phyloP scores from a whole-genome alignment of 2,797 vertebrate genomes.

The Sebastes wilsoni region DNA sequence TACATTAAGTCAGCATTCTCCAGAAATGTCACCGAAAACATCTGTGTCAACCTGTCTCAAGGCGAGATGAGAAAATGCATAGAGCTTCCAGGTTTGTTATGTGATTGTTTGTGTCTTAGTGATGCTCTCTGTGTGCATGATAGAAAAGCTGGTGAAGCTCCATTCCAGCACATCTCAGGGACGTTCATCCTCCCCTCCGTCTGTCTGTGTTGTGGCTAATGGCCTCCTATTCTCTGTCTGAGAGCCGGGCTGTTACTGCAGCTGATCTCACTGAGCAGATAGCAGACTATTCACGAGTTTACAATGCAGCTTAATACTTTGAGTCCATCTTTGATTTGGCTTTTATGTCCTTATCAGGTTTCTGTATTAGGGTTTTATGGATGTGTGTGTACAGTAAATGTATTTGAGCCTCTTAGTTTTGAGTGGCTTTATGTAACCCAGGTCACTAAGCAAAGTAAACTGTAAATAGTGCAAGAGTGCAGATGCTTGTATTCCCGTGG shows the following conservation, averaged over 20 bases:
- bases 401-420: background rate
- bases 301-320: slow-evolving; percentile 22
- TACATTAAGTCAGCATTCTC: background rate
- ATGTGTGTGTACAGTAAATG: background rate
- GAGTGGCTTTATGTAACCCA: background rate
- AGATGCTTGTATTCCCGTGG: too few relatives aligned
- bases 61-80: background rate
- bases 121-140: background rate
- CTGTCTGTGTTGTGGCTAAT: slow-evolving; percentile 21
- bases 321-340: slow-evolving; percentile 7
- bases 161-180: background rate
- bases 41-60: background rate
- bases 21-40: background rate
- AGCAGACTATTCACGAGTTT: slow-evolving; percentile 2
- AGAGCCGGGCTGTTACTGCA: background rate
- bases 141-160: background rate
- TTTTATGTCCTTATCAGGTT: slow-evolving; percentile 18
- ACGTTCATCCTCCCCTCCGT: background rate
- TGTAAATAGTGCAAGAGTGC: too few relatives aligned
- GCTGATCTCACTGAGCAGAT: slow-evolving; percentile 18
- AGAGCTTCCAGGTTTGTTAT: background rate
- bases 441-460: background rate
- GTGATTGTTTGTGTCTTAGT: background rate
- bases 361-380: background rate
- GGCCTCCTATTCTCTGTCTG: slow-evolving; percentile 22